Base-by-base conservation (phyloP, 2,888 invertebrate genomes). In the Orgyia antiqua region DNA sequence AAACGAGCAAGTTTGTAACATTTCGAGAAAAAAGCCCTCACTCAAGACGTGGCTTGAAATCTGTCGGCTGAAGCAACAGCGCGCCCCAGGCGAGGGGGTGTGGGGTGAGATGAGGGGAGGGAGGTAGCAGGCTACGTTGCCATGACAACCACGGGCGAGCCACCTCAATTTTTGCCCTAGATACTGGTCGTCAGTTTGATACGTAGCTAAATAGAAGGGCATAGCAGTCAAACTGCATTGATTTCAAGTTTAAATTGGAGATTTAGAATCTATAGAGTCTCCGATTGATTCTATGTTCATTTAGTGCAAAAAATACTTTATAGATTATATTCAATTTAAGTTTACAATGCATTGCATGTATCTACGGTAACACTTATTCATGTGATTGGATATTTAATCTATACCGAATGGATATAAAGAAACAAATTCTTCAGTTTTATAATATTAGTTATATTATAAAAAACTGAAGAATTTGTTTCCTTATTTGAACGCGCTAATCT, bases 131-230 rank as follows among this genome's bases (percentile, higher is more conserved):
- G 45, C 61, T 35, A 49, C 55, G 73, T 73, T 52, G 50, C 52
- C 58, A 67, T 66, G 58, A 55, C 51, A 50, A 73, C 68, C 42
- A 51, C 57, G 46, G 45, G 50, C 41, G 48, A 45, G 55, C 62
- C 67, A 67, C 69, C 70, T 68, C 63, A 57, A 68, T 70, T 70
- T 74, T 68, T 70, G 75, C 73, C 77, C 76, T 56, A 77, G 73
- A 70, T 78, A 67, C 66, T 44, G 47, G 52, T 46, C 54, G 48
- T 40, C 47, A 47, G 53, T 59, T 54, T 55, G 55, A 58, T 53
- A 58, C 61, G 54, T 54, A 50, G 56, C 58, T 54, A 41, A 52
- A 49, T 53, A 39, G 42, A 53, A 58, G 51, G 52, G 53, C 54
- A 50, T 15, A 21, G 15, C 37, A 34, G 39, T 39, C 37, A 40